Evolutionary conservation across 2,888 invertebrate genomes (phyloP).

Genomic region (Nasonia oneida): DNA sequence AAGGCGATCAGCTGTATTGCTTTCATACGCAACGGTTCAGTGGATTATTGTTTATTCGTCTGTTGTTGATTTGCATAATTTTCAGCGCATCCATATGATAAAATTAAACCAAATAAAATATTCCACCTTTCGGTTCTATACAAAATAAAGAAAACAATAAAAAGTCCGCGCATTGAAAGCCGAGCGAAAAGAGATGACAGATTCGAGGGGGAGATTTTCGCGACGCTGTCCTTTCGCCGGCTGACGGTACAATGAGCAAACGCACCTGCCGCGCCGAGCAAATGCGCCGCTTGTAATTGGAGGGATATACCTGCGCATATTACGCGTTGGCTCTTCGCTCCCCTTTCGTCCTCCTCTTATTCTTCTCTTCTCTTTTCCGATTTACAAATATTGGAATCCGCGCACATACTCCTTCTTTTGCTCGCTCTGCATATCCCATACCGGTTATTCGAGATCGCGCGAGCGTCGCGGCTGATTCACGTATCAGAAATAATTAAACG

Average conservation of each 20-base stretch:
- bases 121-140: not conserved
- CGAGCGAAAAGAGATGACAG: conserved; percentile 22
- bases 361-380: not conserved
- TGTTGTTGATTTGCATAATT: too few species aligned
- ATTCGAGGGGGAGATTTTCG: conserved; percentile 36
- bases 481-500: not conserved
- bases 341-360: conserved; percentile 16
- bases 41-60: not conserved
- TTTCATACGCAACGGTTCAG: not conserved
- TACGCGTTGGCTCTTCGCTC: conserved; percentile 2
- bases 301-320: conserved; percentile 7
- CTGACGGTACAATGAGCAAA: conserved; percentile 60
- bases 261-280: conserved; percentile 54
- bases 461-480: not conserved
- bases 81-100: too few species aligned
- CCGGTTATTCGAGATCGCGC: not conserved
- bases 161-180: not conserved
- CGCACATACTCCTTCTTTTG: not conserved
- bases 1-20: not conserved
- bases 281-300: conserved; percentile 59
- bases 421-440: not conserved
- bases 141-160: not conserved
- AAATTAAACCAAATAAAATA: not conserved
- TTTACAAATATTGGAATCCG: conserved; percentile 9
- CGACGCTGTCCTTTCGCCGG: conserved; percentile 21